Evolutionary conservation across 2,113 vertebrate species (phyloP), one percentile per base, ranked within the genome.

Genomic region (Etia nguti): DNA sequence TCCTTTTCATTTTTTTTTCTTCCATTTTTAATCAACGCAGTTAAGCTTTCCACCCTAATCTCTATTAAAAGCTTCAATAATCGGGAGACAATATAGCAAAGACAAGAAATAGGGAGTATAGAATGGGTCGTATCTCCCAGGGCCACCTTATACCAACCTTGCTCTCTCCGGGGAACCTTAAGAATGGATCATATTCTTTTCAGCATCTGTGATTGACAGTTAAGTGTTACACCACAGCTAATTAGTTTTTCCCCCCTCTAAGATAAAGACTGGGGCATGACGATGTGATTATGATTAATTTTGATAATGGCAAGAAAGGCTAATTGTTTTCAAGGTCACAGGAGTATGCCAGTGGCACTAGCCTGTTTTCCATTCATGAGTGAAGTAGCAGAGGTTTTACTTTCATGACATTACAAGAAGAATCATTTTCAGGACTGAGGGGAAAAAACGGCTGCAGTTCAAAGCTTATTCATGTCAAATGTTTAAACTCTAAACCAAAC

Each of bases 271-370:
- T 90, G 75, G 88, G 90, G 92, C 85, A 90, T 89, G 87, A 89
- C 77, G 43, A 89, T 90, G 88, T 90, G 90, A 94, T 93, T 91
- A 93, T 87, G 92, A 92, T 96, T 92, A 86, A 93, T 91, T 91
- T 83, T 90, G 83, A 94, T 94, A 92, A 90, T 87, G 60, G 86
- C 75, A 86, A 81, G 89, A 90, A 88, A 88, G 86, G 85, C 55
- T 90, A 89, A 93, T 95, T 95, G 90, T 94, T 94, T 96, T 93
- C 91, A 95, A 96, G 93, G 95, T 94, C 89, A 88, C 22, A 85
- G 81, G 79, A 79, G 36, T n/a, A 10, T 89, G 65, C 80, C 88
- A 60, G 22, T 81, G 88, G 84, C 80, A 90, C 20, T 70, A 68
- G 88, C 52, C 73, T 81, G 55, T 57, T 83, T 83, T 75, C 31